These are phyloP conservation scores for Drosophila melanocephala DNA, from an alignment of 2,888 invertebrate species.

Conservation along the genomic window DNA sequence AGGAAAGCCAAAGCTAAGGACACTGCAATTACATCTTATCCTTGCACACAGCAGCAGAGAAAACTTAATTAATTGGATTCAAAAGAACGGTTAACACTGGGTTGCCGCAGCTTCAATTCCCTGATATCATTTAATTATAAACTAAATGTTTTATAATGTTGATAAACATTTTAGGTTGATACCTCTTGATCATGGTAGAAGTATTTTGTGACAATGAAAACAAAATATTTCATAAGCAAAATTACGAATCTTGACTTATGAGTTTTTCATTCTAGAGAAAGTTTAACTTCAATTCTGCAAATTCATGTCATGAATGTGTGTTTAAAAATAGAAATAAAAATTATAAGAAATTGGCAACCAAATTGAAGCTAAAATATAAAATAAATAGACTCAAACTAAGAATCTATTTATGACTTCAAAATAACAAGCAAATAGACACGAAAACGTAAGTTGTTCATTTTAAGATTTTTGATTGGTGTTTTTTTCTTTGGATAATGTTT, in stretches of 20 bases:
- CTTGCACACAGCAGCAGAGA: slow-evolving; percentile 16
- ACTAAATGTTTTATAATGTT: not conserved
- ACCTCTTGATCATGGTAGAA: not conserved
- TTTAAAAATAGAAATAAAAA: not conserved
- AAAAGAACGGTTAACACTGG: not conserved
- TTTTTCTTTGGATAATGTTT: too few species aligned
- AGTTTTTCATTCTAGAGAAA: not conserved
- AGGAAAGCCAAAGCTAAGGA: slow-evolving; percentile 9
- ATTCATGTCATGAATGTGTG: not conserved
- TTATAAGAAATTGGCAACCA: not conserved
- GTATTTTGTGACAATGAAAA: not conserved
- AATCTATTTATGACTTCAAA: not conserved
- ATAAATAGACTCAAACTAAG: not conserved
- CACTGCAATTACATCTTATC: slow-evolving; percentile 44
- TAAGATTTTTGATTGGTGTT: too few species aligned
- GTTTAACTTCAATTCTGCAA: too few species aligned
- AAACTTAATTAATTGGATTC: slow-evolving; percentile 58
- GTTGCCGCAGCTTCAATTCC: not conserved
- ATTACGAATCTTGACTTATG: not conserved
- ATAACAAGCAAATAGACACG: not conserved
- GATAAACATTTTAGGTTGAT: not conserved
- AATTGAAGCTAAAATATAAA: not conserved
- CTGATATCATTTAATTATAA: not conserved
- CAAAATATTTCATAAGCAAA: not conserved
- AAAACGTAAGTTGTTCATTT: too few species aligned